These are phyloP conservation scores for Prunella strophiata DNA, from an alignment of 2,797 vertebrate genomes.

Conservation along the genomic window DNA sequence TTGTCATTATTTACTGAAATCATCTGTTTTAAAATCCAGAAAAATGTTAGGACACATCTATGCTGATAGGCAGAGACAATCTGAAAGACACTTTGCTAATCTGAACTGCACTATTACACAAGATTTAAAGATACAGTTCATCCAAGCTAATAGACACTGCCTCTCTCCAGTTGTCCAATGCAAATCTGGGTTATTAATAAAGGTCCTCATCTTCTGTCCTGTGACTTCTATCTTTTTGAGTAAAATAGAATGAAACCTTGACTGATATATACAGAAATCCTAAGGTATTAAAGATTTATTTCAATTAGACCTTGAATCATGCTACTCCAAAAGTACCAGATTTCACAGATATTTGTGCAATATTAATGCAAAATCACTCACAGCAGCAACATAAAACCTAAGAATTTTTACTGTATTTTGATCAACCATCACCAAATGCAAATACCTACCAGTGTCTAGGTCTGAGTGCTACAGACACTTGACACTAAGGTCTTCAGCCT, in stretches of 20 bases:
- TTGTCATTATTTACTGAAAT: background rate
- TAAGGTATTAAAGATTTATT: background rate
- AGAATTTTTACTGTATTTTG: background rate
- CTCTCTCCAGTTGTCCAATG: background rate
- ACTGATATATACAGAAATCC: background rate
- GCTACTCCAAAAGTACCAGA: background rate
- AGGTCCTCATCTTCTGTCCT: background rate
- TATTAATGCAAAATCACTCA: background rate
- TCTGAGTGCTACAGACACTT: background rate
- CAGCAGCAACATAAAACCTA: background rate
- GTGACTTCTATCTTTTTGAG: background rate
- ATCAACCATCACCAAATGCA: background rate
- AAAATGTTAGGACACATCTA: background rate
- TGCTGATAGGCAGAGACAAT: rapidly evolving
- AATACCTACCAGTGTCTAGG: background rate
- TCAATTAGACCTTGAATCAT: background rate
- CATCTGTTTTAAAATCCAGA: background rate
- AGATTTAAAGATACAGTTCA: background rate
- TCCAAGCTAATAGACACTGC: background rate
- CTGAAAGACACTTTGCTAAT: background rate
- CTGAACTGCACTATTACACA: background rate
- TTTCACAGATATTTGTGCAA: background rate
- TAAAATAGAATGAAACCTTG: background rate
- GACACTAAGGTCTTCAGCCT: background rate
- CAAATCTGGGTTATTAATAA: background rate